Evolutionary conservation across 2,888 invertebrate species (phyloP).

Genomic region (Ypsolopha scabrella): DNA sequence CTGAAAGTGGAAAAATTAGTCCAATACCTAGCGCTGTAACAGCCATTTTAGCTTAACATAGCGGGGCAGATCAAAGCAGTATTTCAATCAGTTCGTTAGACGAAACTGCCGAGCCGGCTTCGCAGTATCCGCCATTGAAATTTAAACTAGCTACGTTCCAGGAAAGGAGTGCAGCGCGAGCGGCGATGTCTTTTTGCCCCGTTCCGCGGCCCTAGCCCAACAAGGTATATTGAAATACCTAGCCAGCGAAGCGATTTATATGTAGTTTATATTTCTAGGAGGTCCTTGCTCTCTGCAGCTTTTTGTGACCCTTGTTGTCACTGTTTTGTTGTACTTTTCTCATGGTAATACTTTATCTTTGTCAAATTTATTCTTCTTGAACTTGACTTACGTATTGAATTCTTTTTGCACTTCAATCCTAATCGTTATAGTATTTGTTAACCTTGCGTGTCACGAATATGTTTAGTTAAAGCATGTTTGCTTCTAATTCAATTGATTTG

Average conservation of each 20-base stretch:
- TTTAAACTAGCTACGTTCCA: conserved; percentile 59
- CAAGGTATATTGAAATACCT: conserved; percentile 23
- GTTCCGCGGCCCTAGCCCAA: conserved; percentile 40
- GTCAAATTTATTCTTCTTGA: too few species aligned
- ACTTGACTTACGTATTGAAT: too few species aligned
- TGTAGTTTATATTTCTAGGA: conserved; percentile 2
- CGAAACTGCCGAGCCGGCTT: conserved; percentile 43
- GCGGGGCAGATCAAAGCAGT: conserved; percentile 14
- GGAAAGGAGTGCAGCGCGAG: conserved; percentile 28
- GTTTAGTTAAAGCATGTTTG: too few species aligned
- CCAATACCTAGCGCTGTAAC: neutral
- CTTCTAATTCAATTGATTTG: too few species aligned
- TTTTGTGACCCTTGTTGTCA: neutral
- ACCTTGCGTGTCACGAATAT: too few species aligned
- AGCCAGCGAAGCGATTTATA: conserved; percentile 20
- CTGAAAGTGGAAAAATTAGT: neutral
- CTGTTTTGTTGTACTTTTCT: conserved; percentile 4
- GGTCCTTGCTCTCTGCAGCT: neutral
- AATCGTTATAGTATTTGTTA: too few species aligned
- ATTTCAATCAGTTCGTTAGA: conserved; percentile 62
- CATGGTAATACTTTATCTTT: too few species aligned
- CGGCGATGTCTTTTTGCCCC: conserved; percentile 24
- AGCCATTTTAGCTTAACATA: neutral
- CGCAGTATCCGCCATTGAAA: conserved; percentile 62
- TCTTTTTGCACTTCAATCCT: too few species aligned